These are phyloP conservation scores for Lasioglossum vierecki DNA, from an alignment of 2,888 invertebrate genomes.

Conservation along the genomic window DNA sequence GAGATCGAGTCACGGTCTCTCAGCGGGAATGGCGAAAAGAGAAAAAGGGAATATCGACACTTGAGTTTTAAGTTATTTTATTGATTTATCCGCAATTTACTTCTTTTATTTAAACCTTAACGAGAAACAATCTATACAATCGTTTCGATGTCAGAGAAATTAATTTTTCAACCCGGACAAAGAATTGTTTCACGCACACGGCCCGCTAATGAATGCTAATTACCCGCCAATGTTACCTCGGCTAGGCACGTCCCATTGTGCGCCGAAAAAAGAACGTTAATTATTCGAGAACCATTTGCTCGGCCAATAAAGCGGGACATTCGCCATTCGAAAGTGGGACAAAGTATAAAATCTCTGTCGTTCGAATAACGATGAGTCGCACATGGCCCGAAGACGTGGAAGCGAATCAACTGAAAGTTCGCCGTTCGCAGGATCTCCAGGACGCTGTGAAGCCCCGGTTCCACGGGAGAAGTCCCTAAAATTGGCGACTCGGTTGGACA, in stretches of 20 bases:
- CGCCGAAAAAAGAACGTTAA: background rate
- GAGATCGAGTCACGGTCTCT: background rate
- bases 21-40: too few species aligned
- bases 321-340: background rate
- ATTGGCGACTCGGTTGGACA: background rate
- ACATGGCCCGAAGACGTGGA: background rate
- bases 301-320: background rate
- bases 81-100: background rate
- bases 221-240: background rate
- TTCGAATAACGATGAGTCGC: slow-evolving; percentile 5
- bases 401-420: background rate
- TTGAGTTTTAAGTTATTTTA: too few species aligned
- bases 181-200: background rate
- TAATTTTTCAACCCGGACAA: background rate
- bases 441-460: background rate
- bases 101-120: background rate
- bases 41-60: background rate
- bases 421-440: background rate
- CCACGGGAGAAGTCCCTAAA: background rate
- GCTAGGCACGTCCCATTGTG: background rate
- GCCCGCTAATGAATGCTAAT: background rate
- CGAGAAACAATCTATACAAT: background rate
- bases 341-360: background rate
- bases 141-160: background rate
- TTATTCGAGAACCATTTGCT: background rate